phyloP scores from a whole-genome alignment of 2,797 vertebrate species.

The Betta splendens region DNA sequence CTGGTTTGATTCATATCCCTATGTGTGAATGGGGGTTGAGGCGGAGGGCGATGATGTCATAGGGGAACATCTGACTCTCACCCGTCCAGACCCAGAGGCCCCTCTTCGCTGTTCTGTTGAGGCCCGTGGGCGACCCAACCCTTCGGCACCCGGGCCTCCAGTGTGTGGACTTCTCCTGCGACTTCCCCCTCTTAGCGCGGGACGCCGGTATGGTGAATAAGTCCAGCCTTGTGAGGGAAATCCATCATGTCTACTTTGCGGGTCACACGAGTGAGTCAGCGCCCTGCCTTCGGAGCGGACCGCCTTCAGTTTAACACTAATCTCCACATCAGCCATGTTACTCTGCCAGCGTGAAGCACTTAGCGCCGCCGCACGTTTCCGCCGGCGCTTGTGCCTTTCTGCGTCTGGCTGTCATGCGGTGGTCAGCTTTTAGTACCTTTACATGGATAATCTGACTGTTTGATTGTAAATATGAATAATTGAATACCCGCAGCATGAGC shows the following conservation, averaged over 20 bases:
- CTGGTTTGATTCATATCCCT: no score
- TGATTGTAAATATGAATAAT: conserved; percentile 12
- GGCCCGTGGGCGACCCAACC: no score
- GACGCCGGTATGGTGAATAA: conserved; percentile 48
- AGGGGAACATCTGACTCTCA: no score
- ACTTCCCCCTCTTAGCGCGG: conserved; percentile 10
- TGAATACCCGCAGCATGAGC: not conserved
- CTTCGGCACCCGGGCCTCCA: not conserved
- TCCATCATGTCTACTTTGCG: conserved; percentile 34
- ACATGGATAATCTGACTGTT: conserved; percentile 4
- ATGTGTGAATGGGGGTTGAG: no score
- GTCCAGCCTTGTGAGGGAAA: conserved; percentile 28
- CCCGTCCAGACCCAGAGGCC: no score
- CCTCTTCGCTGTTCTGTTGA: no score
- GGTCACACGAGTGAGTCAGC: conserved; percentile 58
- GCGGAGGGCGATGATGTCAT: no score
- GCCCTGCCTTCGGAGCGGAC: conserved; percentile 40
- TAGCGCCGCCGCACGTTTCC: conserved; percentile 29
- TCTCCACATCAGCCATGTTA: conserved; percentile 31
- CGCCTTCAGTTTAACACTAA: conserved; percentile 31
- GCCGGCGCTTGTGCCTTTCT: not conserved
- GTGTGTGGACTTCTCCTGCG: conserved; percentile 7
- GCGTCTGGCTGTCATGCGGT: conserved; percentile 3
- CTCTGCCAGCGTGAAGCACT: conserved; percentile 16
- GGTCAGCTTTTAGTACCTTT: conserved; percentile 16